Evolutionary conservation across 2,113 vertebrate genomes (phyloP).

Genomic region (Microcebus griseorufus): DNA sequence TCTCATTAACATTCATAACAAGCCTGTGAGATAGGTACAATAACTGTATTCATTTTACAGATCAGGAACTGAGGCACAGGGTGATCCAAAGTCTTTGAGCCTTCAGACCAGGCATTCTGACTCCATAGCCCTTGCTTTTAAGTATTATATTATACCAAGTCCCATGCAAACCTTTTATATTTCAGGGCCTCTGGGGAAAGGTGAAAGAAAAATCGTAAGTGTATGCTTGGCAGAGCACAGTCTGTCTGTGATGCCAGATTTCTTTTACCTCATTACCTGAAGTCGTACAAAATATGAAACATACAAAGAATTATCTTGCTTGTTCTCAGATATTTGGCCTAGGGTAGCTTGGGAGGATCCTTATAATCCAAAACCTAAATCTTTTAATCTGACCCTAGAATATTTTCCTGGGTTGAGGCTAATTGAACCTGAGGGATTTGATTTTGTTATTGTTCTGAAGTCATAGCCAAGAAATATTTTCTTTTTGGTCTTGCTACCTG

Average conservation of each 20-base stretch:
- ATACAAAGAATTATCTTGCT: neutral
- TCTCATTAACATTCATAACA: neutral
- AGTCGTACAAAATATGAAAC: slow-evolving; percentile 11
- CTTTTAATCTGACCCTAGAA: slow-evolving; percentile 44
- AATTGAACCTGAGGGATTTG: slow-evolving; percentile 19
- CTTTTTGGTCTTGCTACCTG: slow-evolving; percentile 51
- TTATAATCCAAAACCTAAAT: neutral
- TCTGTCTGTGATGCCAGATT: neutral
- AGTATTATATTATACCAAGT: neutral
- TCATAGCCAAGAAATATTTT: slow-evolving; percentile 63
- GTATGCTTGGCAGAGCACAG: neutral
- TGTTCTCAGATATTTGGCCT: neutral
- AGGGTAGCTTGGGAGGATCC: neutral
- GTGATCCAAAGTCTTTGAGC: neutral
- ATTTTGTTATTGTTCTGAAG: slow-evolving; percentile 23
- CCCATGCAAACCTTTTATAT: neutral
- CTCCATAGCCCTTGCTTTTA: slow-evolving; percentile 8
- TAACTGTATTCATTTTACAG: neutral
- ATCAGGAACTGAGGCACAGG: neutral
- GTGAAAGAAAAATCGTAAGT: slow-evolving; percentile 6
- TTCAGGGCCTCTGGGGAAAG: neutral
- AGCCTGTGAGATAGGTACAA: neutral
- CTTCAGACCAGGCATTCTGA: neutral
- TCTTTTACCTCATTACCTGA: neutral
- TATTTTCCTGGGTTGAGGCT: slow-evolving; percentile 17